phyloP scores from a whole-genome alignment of 2,797 vertebrate species.

The Lepus oiostolus region DNA sequence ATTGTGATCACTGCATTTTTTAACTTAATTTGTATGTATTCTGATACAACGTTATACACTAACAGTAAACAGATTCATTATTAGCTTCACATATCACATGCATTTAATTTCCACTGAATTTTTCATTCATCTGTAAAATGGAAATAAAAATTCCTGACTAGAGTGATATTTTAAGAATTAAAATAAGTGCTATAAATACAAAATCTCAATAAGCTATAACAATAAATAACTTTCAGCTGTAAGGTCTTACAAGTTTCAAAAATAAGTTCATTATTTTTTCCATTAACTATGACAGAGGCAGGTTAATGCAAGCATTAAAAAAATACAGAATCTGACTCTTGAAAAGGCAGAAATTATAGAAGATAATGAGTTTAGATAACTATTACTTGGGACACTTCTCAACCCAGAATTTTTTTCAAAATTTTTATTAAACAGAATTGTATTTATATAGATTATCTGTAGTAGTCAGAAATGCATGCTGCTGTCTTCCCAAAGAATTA shows the following conservation, averaged over 20 bases:
- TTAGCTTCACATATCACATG: neutral
- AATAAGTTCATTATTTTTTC: neutral
- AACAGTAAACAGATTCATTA: slow-evolving; percentile 11
- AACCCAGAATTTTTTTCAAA: neutral
- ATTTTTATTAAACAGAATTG: slow-evolving; percentile 26
- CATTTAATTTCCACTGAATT: neutral
- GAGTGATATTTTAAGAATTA: slow-evolving; percentile 3
- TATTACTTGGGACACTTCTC: slow-evolving; percentile 14
- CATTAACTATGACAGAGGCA: neutral
- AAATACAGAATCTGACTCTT: slow-evolving; percentile 26
- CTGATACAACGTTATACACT: neutral
- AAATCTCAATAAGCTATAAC: neutral
- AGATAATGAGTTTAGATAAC: neutral
- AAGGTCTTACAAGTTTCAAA: slow-evolving; percentile 13
- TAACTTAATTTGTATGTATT: slow-evolving; percentile 44
- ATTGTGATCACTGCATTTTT: slow-evolving; percentile 56
- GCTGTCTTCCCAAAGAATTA: no score
- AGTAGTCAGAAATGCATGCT: neutral
- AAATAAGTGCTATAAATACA: slow-evolving; percentile 18
- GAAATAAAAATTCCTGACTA: slow-evolving; percentile 12
- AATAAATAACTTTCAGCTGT: slow-evolving; percentile 4
- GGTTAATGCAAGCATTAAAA: neutral
- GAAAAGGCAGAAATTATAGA: neutral
- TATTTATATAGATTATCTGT: neutral
- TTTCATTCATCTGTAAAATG: slow-evolving; percentile 8